Evolutionary conservation across 2,888 invertebrate species (phyloP).

Genomic region (Cosmia trapezina): DNA sequence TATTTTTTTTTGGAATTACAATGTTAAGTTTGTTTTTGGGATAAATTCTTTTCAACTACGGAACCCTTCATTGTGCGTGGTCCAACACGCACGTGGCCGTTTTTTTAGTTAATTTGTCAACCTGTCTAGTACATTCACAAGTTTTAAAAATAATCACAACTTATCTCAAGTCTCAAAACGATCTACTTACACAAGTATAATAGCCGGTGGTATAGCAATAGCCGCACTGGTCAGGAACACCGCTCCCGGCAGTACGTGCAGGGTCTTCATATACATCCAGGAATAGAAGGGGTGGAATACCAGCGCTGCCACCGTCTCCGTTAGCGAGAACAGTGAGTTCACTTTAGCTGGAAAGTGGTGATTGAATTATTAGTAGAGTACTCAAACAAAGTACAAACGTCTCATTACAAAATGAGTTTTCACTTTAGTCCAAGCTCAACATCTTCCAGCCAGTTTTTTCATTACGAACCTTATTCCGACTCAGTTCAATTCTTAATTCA

Average conservation of each 20-base stretch:
- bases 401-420: too few relatives aligned
- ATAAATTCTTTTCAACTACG: too few relatives aligned
- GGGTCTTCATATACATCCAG: slow-evolving; percentile 86
- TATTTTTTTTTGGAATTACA: too few relatives aligned
- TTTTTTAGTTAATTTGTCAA: not conserved
- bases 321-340: slow-evolving; percentile 85
- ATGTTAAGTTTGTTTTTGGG: too few relatives aligned
- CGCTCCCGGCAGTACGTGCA: slow-evolving; percentile 82
- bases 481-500: too few relatives aligned
- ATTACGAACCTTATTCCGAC: too few relatives aligned
- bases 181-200: slow-evolving; percentile 79
- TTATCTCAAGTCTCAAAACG: not conserved
- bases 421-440: too few relatives aligned
- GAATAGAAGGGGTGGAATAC: slow-evolving; percentile 86
- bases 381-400: too few relatives aligned
- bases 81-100: too few relatives aligned
- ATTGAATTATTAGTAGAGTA: too few relatives aligned
- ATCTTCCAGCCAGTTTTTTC: too few relatives aligned
- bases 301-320: slow-evolving; percentile 84
- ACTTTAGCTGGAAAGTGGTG: slow-evolving; percentile 80
- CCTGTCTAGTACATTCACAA: not conserved
- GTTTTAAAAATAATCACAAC: not conserved
- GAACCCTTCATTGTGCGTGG: too few relatives aligned
- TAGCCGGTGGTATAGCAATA: slow-evolving; percentile 80
- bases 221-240: slow-evolving; percentile 83